These are phyloP conservation scores for Dasyprocta punctata DNA, from an alignment of 2,113 vertebrate genomes.

Conservation along the genomic window DNA sequence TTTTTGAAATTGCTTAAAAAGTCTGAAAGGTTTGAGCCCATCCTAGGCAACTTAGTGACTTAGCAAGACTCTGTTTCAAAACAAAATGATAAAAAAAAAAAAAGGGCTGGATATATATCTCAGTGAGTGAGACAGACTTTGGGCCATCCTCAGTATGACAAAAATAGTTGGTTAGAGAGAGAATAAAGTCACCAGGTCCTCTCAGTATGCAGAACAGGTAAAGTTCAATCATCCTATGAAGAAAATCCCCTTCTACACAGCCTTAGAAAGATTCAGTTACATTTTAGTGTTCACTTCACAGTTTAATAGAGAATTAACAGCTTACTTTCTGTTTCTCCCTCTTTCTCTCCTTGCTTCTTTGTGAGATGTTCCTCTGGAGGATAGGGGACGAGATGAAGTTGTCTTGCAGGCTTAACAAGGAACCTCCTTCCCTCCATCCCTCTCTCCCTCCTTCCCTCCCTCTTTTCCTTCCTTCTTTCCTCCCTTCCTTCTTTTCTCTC, in stretches of 20 bases:
- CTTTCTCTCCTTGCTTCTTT: background rate
- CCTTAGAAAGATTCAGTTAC: background rate
- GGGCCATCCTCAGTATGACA: background rate
- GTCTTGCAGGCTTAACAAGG: background rate
- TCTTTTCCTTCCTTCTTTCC: fast-evolving
- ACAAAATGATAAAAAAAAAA: background rate
- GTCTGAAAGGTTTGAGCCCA: background rate
- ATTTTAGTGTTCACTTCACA: background rate
- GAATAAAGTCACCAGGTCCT: background rate
- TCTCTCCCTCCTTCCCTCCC: fast-evolving
- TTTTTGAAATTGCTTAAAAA: slow-evolving; percentile 1
- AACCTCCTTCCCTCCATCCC: fast-evolving
- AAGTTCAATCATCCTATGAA: background rate
- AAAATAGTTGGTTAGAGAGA: background rate
- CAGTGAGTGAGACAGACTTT: background rate
- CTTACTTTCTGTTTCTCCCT: background rate
- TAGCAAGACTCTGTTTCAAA: background rate
- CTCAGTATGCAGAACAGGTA: background rate
- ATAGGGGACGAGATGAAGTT: background rate
- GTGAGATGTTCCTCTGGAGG: background rate
- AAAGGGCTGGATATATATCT: background rate
- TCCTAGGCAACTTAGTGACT: background rate
- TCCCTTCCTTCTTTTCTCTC: fast-evolving
- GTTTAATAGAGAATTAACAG: background rate
- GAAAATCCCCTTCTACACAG: background rate